Conservation (phyloP, 2,797 vertebrate genomes). For the Loris lydekkerianus region DNA sequence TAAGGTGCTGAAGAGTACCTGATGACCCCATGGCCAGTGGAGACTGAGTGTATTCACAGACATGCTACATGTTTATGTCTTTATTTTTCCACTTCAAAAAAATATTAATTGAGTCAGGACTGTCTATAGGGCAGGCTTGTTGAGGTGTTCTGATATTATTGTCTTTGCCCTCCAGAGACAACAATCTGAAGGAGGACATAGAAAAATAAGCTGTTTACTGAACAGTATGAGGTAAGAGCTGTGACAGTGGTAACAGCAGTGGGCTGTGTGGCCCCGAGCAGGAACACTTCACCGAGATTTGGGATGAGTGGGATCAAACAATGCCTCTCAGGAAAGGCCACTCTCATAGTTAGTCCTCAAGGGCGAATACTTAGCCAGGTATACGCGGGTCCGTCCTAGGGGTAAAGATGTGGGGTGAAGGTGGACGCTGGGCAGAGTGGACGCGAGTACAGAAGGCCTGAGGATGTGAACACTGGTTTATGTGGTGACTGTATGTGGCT, state of each 20-base stretch:
- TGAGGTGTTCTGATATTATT: not conserved
- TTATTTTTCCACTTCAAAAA: constrained; percentile 6
- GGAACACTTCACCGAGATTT: not conserved
- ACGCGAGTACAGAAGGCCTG: not conserved
- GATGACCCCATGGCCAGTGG: not conserved
- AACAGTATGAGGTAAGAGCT: not conserved
- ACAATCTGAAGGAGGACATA: not conserved
- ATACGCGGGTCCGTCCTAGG: not conserved
- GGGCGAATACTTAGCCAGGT: not conserved
- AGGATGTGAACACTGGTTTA: not conserved
- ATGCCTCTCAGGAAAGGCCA: not conserved
- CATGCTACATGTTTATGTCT: not conserved
- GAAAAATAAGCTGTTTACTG: not conserved
- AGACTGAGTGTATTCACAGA: not conserved
- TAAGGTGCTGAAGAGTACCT: not conserved
- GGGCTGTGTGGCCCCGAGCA: not conserved
- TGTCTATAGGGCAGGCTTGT: not conserved
- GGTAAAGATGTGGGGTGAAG: not conserved
- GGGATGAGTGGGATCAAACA: not conserved
- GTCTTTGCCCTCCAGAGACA: not conserved
- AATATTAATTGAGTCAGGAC: not conserved
- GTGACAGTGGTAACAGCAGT: not conserved
- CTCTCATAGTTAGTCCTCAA: not conserved
- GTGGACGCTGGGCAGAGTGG: not conserved
- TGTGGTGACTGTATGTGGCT: not conserved